Conservation (phyloP, 2,113 vertebrate genomes). For the Platysternon megacephalum region DNA sequence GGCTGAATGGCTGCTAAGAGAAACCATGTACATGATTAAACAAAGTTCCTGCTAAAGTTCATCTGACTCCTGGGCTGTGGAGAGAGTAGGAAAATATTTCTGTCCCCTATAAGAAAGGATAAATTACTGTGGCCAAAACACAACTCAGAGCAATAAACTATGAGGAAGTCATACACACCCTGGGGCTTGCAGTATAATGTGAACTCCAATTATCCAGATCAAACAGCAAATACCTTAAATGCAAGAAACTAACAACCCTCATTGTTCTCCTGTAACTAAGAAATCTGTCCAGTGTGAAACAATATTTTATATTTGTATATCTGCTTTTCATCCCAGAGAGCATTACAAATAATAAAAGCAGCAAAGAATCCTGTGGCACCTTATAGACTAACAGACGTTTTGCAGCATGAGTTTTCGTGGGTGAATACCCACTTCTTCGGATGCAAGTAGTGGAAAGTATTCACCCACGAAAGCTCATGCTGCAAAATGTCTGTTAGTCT, state of each 20-base stretch:
- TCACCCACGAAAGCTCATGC: no score
- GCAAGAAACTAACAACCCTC: not conserved
- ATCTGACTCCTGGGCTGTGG: not conserved
- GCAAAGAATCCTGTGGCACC: no score
- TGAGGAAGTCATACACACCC: not conserved
- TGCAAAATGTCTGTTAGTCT: no score
- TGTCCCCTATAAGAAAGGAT: not conserved
- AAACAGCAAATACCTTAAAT: not conserved
- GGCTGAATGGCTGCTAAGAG: not conserved
- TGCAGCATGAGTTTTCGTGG: no score
- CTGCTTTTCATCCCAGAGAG: not conserved
- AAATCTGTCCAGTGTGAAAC: not conserved
- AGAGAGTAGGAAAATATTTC: not conserved
- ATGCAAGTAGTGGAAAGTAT: no score
- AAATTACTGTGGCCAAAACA: not conserved
- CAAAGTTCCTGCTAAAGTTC: not conserved
- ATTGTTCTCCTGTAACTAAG: not conserved
- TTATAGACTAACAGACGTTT: no score
- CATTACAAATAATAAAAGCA: not conserved
- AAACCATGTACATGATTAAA: not conserved
- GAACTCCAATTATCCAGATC: fast-evolving
- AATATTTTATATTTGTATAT: not conserved
- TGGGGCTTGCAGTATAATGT: not conserved
- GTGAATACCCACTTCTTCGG: no score
- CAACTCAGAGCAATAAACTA: not conserved